Evolutionary conservation across 2,797 vertebrate genomes (phyloP).

Genomic region (Botia kubotai): DNA sequence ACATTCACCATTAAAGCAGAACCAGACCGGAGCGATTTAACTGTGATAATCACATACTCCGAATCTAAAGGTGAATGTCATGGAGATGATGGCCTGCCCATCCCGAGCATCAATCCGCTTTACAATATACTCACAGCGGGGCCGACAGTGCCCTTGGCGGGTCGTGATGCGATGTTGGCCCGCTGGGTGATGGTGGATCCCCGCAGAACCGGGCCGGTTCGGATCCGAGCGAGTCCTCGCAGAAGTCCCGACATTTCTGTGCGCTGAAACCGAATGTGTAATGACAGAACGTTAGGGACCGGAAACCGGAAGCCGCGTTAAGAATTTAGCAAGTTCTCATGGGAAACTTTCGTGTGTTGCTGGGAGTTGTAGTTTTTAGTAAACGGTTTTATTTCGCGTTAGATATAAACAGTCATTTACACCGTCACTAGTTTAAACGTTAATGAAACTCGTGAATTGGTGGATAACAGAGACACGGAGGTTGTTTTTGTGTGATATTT

Average conservation of each 20-base stretch:
- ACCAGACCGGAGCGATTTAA: neutral
- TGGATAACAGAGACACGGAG: neutral
- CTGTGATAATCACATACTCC: neutral
- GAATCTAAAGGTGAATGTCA: conserved; percentile 20
- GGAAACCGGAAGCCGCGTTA: neutral
- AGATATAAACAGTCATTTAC: neutral
- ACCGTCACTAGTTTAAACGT: neutral
- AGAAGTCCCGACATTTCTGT: conserved; percentile 62
- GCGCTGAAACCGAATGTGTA: neutral
- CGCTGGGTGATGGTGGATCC: conserved; percentile 55
- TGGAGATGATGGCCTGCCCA: neutral
- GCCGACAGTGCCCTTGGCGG: conserved; percentile 58
- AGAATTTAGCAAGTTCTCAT: neutral
- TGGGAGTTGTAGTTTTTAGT: conserved; percentile 36
- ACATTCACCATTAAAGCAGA: neutral
- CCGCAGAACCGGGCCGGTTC: conserved; percentile 54
- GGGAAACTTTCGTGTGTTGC: neutral
- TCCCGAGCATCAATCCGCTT: neutral
- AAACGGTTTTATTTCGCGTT: neutral
- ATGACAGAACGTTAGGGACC: conserved; percentile 1
- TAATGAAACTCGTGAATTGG: neutral
- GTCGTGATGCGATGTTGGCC: conserved; percentile 55
- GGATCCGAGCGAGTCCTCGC: conserved; percentile 51
- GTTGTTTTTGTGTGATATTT: neutral
- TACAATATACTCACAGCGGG: conserved; percentile 56